Evolutionary conservation across 1,140 invertebrate genomes (phyloP), one percentile per base, ranked within the genome.

Genomic region (Drosophila sproati): DNA sequence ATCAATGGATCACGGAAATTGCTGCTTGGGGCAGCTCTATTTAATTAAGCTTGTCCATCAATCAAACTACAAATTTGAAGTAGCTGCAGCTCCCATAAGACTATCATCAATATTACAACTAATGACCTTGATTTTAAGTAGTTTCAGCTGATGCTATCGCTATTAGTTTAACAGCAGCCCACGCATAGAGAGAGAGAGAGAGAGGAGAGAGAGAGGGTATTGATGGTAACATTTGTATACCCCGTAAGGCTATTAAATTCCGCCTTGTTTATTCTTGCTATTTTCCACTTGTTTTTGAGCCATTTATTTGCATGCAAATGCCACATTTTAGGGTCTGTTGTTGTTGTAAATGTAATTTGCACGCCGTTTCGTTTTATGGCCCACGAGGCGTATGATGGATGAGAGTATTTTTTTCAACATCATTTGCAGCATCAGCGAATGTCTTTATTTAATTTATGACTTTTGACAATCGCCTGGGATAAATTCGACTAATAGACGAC

Each of bases 321-420:
- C 47, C 3, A 43, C 12, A 56, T 72, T 72, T 20, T 20, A 20
- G 41, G 50, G 41, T 73, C 80, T 61, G 39, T 5, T 50, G 39
- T 5, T 50, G 55, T 82, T 31, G 78, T 50, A 37, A 51, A 52
- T 80, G 68, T 62, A 59, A 51, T 61, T 72, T 64, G 68, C 57
- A 50, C 77, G 77, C 62, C 77, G 68, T 34, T 64, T 52, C 60
- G 54, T 59, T 64, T 59, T 45, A 43, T 61, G 81, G 81, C 78
- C 64, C 61, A 85, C 82, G 32, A 62, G 67, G 81, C 77, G 81
- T 83, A 85, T 83, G 81, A 83, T 85, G 77, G 73, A 85, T 83
- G 81, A 50, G 41, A 63, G 62, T 64, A 68, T 59, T 54, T 48
- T 62, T 20, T 20, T 20, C 20, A 43, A 70, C 62, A 60, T 68